Conservation (phyloP, 2,113 vertebrate species). For the Perca fluviatilis region DNA sequence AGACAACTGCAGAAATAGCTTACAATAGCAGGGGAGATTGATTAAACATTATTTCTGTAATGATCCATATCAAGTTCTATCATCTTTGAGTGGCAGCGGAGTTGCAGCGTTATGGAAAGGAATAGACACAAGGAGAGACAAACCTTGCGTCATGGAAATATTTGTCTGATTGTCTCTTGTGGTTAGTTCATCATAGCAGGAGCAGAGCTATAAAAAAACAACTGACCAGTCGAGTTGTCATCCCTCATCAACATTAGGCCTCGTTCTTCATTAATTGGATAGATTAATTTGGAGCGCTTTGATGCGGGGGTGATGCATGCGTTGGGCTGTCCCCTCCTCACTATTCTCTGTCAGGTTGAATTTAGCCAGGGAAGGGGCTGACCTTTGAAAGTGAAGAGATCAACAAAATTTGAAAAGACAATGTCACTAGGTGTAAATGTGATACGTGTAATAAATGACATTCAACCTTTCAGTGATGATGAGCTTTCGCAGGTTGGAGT, state of each 20-base stretch:
- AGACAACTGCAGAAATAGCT: conserved; percentile 83
- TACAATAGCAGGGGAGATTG: conserved; percentile 79
- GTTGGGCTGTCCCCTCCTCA: conserved; percentile 92
- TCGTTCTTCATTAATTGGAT: conserved; percentile 96
- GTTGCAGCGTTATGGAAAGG: conserved; percentile 1
- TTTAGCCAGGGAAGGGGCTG: conserved; percentile 96
- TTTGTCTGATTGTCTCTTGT: conserved; percentile 80
- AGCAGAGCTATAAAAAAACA: conserved; percentile 79
- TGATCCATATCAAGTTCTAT: conserved; percentile 84
- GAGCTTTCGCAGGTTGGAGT: conserved; percentile 77
- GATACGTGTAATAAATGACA: conserved; percentile 88
- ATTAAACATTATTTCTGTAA: conserved; percentile 86
- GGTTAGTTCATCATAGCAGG: conserved; percentile 68
- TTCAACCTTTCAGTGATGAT: conserved; percentile 87
- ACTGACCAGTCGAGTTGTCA: conserved; percentile 88
- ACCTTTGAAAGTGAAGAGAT: conserved; percentile 99
- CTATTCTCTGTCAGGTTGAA: conserved; percentile 97
- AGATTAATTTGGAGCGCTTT: conserved; percentile 95
- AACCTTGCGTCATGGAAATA: conserved; percentile 65
- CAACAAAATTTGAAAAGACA: conserved; percentile 99
- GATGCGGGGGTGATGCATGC: conserved; percentile 93
- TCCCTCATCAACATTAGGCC: conserved; percentile 89
- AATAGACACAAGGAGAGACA: conserved; percentile 23
- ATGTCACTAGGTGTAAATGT: conserved; percentile 99
- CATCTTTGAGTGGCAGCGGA: conserved; percentile 74